Base-by-base conservation (phyloP, 2,113 vertebrate species). In the Egretta garzetta region DNA sequence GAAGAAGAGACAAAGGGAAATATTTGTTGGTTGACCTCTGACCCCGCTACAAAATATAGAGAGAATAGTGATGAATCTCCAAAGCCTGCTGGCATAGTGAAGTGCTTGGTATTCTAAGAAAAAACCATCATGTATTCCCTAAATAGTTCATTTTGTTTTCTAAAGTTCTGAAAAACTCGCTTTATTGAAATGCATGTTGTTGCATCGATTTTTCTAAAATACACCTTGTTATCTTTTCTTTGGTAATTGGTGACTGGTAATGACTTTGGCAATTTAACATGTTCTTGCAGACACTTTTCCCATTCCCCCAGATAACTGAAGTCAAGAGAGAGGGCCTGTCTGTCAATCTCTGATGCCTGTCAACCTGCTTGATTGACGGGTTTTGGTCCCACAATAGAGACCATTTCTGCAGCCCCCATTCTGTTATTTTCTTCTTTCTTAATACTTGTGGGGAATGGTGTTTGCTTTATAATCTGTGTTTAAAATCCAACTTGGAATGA, bases 201-300 rank as follows among this genome's bases (percentile, higher is more conserved):
- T 98, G 98, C 98, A 98, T 98, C 95, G 98, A 98, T 98, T 98
- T 98, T 98, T 98, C 98, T 98, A 98, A 98, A 98, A 98, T 98
- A 98, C 98, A 98, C 98, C 98, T 98, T 98, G 98, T 98, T 99
- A 98, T 99, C 98, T 98, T 99, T 99, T 99, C 98, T 98, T 99
- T 98, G 98, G 99, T 99, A 99, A 99, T 99, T 99, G 99, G 98
- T 98, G 98, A 98, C 97, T 98, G 98, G 98, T 99, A 99, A 99
- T 99, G 99, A 99, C 99, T 99, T 99, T 99, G 98, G 98, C 99
- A 99, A 99, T 99, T 99, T 98, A 98, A 98, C 97, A 98, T 98
- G 97, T 97, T 97, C 98, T 98, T 98, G 98, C 98, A 98, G 98
- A 97, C 98, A 98, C 98, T 98, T 98, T 98, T 92, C 98, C 98